Evolutionary conservation across 37 sponge, comb jelly and placozoan species (phyloP).

Genomic region (Cliona cf. orientalis): DNA sequence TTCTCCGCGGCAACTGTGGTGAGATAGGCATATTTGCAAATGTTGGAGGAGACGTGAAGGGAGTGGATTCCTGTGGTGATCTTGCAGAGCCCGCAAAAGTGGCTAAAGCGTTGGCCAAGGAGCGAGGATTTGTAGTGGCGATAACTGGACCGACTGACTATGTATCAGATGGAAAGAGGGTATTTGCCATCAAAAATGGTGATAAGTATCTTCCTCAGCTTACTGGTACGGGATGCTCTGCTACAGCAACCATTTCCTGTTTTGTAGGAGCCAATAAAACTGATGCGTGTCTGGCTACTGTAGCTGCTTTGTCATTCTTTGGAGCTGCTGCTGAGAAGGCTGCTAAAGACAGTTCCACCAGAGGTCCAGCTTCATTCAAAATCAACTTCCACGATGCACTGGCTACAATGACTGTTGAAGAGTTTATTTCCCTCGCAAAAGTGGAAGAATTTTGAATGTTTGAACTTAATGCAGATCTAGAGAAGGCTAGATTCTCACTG

Average conservation of each 20-base stretch:
- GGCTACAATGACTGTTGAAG: slow-evolving; percentile 10
- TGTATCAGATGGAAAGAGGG: slow-evolving; percentile 23
- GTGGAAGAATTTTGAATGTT: slow-evolving; percentile 4
- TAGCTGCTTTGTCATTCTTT: slow-evolving; percentile 11
- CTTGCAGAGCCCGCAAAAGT: slow-evolving; percentile 1
- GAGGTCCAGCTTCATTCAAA: slow-evolving; percentile 11
- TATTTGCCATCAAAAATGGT: slow-evolving; percentile 26
- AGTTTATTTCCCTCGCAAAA: not conserved
- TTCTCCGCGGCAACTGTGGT: slow-evolving; percentile 19
- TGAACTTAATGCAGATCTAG: too few relatives aligned
- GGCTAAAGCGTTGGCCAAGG: slow-evolving; percentile 6
- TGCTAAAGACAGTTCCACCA: slow-evolving; percentile 2
- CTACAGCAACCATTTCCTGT: slow-evolving; percentile 19
- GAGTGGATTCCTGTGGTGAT: slow-evolving; percentile 9
- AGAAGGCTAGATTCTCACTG: too few relatives aligned
- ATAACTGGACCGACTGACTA: slow-evolving; percentile 17
- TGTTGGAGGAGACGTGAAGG: slow-evolving; percentile 12
- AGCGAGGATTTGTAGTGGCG: slow-evolving; percentile 14
- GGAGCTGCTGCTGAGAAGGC: slow-evolving; percentile 14
- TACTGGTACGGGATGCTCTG: slow-evolving; percentile 26
- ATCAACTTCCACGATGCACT: slow-evolving; percentile 16
- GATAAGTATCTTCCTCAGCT: slow-evolving; percentile 6
- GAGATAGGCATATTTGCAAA: slow-evolving; percentile 18
- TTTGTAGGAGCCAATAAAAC: slow-evolving; percentile 22
- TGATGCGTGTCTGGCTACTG: slow-evolving; percentile 6